Evolutionary conservation across 2,113 vertebrate species (phyloP), one percentile per base, ranked within the genome.

Genomic region (Aphyosemion australe): DNA sequence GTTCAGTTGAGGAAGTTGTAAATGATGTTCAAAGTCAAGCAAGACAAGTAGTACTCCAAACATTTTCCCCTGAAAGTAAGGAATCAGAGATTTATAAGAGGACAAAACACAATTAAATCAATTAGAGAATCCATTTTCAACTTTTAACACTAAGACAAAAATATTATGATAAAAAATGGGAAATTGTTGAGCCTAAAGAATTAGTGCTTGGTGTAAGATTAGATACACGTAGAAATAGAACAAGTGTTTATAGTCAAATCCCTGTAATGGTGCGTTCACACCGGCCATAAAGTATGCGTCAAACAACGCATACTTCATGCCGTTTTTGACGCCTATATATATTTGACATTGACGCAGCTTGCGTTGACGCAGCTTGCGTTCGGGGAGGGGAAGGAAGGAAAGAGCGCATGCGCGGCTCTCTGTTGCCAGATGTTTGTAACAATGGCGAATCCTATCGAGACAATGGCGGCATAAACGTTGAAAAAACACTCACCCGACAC

Each of bases 191-290:
- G 26, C 15, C 58, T 18, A 42, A 62, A 62, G 58, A 70, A 31
- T 70, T 26, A 55, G 43, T 62, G 1, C 57, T 61, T 49, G 69
- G 60, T 41, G 60, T 72, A 16, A 63, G 60, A 43, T 18, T 53
- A 8, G 51, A 53, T 57, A 50, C n/a, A 43, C n/a, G 34, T 42
- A 61, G 42, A 61, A 4, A 64, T 61, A 59, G 58, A 14, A 47
- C 52, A 16, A 60, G 51, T 15, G 21, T 51, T 2, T 64, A 58
- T 21, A 20, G 46, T n/a, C 21, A 64, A 55, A 37, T 51, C 6
- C 52, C 31, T 55, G 52, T n/a, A n/a, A n/a, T n/a, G n/a, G n/a
- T n/a, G n/a, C n/a, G n/a, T n/a, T n/a, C n/a, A n/a, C n/a, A n/a
- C n/a, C n/a, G n/a, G n/a, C n/a, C n/a, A n/a, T n/a, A n/a, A n/a